These are phyloP conservation scores for Recurvirostra avosetta DNA, from an alignment of 2,113 vertebrate genomes.

Conservation along the genomic window DNA sequence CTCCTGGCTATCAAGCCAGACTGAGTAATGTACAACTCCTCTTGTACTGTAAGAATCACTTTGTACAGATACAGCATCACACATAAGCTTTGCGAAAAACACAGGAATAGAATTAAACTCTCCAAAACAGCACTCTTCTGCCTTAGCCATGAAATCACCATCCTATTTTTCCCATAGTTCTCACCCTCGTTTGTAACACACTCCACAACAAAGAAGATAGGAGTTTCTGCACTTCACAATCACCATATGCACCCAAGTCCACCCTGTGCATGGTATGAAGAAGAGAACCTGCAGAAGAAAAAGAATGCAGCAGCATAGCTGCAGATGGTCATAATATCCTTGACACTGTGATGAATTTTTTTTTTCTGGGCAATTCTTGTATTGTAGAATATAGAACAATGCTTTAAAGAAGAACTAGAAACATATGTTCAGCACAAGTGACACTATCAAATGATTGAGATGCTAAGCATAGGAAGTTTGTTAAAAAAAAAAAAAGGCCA, in stretches of 20 bases:
- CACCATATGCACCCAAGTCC: background rate
- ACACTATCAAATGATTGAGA: conserved; percentile 12
- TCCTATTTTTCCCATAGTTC: background rate
- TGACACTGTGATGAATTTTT: background rate
- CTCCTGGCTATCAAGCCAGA: background rate
- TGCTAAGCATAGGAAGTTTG: background rate
- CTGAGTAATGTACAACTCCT: background rate
- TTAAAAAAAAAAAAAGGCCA: background rate
- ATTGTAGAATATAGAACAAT: background rate
- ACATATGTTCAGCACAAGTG: background rate
- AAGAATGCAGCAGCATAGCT: background rate
- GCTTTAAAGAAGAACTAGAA: conserved; percentile 6
- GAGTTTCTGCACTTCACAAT: background rate
- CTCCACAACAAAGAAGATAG: background rate
- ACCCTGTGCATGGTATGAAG: background rate
- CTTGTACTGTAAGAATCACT: background rate
- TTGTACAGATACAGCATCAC: background rate
- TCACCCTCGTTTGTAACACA: background rate
- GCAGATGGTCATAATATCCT: background rate
- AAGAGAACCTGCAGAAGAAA: background rate
- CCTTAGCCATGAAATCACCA: background rate
- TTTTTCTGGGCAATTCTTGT: background rate
- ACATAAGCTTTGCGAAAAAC: background rate
- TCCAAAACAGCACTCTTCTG: background rate
- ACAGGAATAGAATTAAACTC: background rate